Percentiles rank a stretch among this genome's conserved stretches.
Evolutionary conservation across 2,888 invertebrate genomes (phyloP).

Genomic region (Beris morrisii): DNA sequence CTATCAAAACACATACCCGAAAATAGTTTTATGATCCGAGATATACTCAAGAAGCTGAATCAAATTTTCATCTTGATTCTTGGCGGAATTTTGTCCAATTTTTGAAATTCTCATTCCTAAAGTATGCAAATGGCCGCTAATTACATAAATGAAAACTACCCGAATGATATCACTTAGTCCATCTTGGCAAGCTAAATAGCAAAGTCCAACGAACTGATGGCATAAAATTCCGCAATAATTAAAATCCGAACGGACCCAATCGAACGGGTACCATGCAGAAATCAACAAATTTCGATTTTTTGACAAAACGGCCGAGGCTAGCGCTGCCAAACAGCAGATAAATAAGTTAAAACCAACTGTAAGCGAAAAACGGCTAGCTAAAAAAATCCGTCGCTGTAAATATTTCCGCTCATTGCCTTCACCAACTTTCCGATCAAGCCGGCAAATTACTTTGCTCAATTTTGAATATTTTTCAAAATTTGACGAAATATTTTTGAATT

Average conservation of each 20-base stretch:
- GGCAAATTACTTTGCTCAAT: too few relatives aligned
- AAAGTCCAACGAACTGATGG: not conserved
- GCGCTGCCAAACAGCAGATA: too few relatives aligned
- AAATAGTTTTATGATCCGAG: not conserved
- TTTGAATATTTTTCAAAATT: not conserved
- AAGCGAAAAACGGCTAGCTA: too few relatives aligned
- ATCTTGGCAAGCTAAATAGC: constrained; percentile 5
- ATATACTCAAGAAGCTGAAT: not conserved
- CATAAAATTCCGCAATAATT: not conserved
- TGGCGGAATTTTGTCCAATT: not conserved
- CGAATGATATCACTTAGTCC: constrained; percentile 8
- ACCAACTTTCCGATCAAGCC: too few relatives aligned
- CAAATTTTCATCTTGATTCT: not conserved
- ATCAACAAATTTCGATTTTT: not conserved
- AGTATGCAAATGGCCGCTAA: not conserved
- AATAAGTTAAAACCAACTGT: too few relatives aligned
- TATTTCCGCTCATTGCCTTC: too few relatives aligned
- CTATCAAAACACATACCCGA: not conserved
- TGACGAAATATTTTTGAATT: not conserved
- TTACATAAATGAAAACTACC: not conserved
- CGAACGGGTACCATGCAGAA: constrained; percentile 9
- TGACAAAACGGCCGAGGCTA: not conserved
- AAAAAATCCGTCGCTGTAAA: too few relatives aligned
- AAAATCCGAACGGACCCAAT: not conserved
- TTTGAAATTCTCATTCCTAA: not conserved